Conservation (phyloP, 2,888 invertebrate species). For the Tetragonisca angustula region DNA sequence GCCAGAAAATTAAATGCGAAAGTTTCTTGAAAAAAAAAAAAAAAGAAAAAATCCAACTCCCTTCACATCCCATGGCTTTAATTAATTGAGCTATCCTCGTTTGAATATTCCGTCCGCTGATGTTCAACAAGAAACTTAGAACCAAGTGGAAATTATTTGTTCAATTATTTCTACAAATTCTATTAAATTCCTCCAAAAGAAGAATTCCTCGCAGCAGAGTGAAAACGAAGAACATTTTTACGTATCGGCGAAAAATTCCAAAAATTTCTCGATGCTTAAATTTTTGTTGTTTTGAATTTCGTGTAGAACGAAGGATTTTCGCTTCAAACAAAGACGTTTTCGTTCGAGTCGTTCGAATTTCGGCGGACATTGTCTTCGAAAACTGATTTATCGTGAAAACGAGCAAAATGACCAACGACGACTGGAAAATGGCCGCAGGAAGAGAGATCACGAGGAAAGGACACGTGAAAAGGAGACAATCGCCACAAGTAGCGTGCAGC, state of each 20-base stretch:
- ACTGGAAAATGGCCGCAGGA: background rate
- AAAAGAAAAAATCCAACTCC: too few relatives aligned
- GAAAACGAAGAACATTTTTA: background rate
- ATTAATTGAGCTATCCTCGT: background rate
- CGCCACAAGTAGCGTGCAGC: conserved; percentile 64
- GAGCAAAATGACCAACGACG: background rate
- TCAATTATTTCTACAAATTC: background rate
- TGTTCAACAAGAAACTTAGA: background rate
- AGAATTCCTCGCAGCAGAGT: background rate
- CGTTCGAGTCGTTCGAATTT: background rate
- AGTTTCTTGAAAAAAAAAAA: too few relatives aligned
- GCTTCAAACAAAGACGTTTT: too few relatives aligned
- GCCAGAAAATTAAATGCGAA: too few relatives aligned
- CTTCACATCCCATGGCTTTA: background rate
- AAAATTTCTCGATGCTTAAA: background rate
- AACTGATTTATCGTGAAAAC: background rate
- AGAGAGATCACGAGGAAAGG: background rate
- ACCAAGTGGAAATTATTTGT: background rate
- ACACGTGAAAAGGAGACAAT: conserved; percentile 61
- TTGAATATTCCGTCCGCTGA: background rate
- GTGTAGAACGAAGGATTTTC: background rate
- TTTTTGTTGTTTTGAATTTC: background rate
- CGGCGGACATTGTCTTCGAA: too few relatives aligned
- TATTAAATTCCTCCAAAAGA: background rate
- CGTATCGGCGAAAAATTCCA: background rate